Evolutionary conservation across 2,888 invertebrate species (phyloP).

Genomic region (Lasioglossum vierecki): DNA sequence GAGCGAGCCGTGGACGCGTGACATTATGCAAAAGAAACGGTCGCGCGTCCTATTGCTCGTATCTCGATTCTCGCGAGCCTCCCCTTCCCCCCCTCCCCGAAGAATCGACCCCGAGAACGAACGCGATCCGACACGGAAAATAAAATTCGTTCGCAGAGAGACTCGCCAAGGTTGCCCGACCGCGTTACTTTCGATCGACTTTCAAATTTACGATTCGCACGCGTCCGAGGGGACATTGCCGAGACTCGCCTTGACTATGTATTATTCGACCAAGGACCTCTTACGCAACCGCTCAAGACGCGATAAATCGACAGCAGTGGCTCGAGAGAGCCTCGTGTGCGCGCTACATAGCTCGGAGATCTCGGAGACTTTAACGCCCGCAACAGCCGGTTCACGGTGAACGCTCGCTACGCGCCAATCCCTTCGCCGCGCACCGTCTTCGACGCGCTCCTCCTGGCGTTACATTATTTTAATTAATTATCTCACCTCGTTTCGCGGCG

Average conservation of each 20-base stretch:
- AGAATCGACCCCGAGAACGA: neutral
- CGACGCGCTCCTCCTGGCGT: neutral
- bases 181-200: conserved; percentile 53
- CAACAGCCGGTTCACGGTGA: conserved; percentile 59
- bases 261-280: conserved; percentile 31
- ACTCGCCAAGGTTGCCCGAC: neutral
- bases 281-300: conserved; percentile 50
- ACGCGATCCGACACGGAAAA: conserved; percentile 12
- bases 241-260: neutral
- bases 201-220: conserved; percentile 45
- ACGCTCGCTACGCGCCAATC: neutral
- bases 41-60: conserved; percentile 24
- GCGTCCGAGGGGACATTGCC: neutral
- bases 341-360: conserved; percentile 41
- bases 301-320: conserved; percentile 48
- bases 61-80: neutral
- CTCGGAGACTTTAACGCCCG: conserved; percentile 69
- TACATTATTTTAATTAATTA: conserved; percentile 3
- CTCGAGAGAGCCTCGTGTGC: conserved; percentile 31
- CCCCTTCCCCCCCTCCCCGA: no score
- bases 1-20: conserved; percentile 32
- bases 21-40: conserved; percentile 38
- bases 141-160: conserved; percentile 18
- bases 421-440: neutral
- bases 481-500: conserved; percentile 1